Evolutionary conservation across 2,888 invertebrate genomes (phyloP).

Genomic region (Perizoma flavofasciatum): DNA sequence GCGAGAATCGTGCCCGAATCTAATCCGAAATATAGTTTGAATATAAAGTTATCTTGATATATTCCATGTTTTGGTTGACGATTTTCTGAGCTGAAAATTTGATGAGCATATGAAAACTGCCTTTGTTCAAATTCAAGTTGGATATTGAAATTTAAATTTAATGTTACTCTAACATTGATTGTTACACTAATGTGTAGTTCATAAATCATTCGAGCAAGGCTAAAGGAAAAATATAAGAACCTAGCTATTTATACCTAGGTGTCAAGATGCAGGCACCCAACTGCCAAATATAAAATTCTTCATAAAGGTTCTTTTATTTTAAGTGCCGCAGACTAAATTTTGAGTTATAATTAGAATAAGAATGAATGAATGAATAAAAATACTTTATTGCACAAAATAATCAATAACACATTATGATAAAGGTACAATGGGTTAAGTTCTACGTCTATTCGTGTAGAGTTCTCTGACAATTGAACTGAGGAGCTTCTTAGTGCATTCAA

Average conservation of each 20-base stretch:
- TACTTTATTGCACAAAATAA: no score
- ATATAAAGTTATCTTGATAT: constrained; percentile 20
- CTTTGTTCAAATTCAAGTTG: constrained; percentile 13
- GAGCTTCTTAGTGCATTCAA: not conserved
- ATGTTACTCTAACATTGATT: constrained; percentile 4
- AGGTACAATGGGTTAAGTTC: no score
- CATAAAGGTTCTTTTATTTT: no score
- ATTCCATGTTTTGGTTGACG: constrained; percentile 15
- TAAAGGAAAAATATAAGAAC: not conserved
- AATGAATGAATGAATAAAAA: no score
- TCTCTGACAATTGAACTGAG: not conserved
- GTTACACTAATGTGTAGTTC: not conserved
- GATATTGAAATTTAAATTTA: constrained; percentile 11
- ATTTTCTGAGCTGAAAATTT: constrained; percentile 8
- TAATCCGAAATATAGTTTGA: constrained; percentile 20
- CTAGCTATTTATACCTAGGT: no score
- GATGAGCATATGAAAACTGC: constrained; percentile 5
- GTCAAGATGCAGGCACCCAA: no score
- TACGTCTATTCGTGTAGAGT: not conserved
- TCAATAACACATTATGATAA: no score
- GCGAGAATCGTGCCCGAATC: constrained; percentile 18
- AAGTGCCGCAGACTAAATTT: no score
- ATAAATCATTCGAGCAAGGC: not conserved
- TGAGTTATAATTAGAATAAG: no score
- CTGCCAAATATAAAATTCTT: no score